Conservation (phyloP, 2,113 vertebrate genomes). For the Stictonetta naevosa region DNA sequence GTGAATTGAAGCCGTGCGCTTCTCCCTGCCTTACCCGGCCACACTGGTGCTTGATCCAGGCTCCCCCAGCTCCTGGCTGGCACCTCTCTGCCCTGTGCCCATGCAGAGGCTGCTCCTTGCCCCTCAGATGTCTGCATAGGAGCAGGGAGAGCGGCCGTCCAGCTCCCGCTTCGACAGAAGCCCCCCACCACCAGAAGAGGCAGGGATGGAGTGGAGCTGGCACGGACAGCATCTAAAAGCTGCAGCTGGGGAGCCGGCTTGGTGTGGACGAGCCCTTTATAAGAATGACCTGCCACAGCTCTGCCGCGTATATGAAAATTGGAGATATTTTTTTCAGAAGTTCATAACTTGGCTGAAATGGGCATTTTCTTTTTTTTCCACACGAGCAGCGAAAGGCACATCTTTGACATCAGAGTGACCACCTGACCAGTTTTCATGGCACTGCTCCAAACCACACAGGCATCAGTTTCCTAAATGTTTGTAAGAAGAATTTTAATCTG, state of each 20-base stretch:
- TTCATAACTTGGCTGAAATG: neutral
- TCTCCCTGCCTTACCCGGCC: neutral
- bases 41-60: rapidly evolving
- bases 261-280: neutral
- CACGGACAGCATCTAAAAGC: neutral
- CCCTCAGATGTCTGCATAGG: neutral
- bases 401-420: slow-evolving; percentile 38
- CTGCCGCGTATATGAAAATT: neutral
- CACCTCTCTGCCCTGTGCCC: neutral
- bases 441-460: neutral
- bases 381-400: neutral
- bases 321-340: neutral
- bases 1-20: neutral
- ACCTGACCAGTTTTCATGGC: neutral
- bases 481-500: neutral
- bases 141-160: neutral
- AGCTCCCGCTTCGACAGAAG: neutral
- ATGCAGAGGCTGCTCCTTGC: neutral
- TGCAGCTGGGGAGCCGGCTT: neutral
- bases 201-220: neutral
- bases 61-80: neutral
- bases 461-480: slow-evolving; percentile 20
- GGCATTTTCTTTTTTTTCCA: neutral
- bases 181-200: rapidly evolving
- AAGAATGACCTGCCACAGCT: neutral